Evolutionary conservation across 2,113 vertebrate genomes (phyloP).

Genomic region (Raja brachyura): DNA sequence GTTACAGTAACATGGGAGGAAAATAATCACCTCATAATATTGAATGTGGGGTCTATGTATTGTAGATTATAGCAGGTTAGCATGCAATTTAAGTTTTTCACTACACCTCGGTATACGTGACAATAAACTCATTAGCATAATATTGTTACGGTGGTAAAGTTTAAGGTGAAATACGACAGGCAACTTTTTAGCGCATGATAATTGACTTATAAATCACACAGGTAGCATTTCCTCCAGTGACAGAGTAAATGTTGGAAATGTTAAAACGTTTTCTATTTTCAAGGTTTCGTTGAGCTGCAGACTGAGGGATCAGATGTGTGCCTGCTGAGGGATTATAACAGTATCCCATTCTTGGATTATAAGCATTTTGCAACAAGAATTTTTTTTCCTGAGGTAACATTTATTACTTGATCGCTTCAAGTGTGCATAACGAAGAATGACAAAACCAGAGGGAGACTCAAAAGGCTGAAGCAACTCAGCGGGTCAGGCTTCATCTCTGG

Average conservation of each 20-base stretch:
- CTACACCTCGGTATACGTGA: no score
- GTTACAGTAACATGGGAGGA: no score
- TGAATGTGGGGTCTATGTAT: no score
- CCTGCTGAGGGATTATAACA: constrained; percentile 75
- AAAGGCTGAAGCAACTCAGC: no score
- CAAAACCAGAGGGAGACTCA: no score
- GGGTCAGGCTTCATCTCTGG: no score
- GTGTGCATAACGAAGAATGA: background rate
- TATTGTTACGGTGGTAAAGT: background rate
- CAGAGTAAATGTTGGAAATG: background rate
- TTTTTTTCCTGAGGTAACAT: constrained; percentile 87
- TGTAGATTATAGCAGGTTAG: no score
- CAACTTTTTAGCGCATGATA: background rate
- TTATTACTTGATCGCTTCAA: constrained; percentile 28
- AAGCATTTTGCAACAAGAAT: constrained; percentile 90
- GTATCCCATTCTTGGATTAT: constrained; percentile 92
- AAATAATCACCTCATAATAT: no score
- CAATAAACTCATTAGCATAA: no score
- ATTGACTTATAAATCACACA: background rate
- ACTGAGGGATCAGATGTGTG: constrained; percentile 70
- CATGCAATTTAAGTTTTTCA: no score
- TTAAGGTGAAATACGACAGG: background rate
- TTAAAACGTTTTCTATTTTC: constrained; percentile 40
- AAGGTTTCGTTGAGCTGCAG: constrained; percentile 94
- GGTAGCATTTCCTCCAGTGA: background rate